These are phyloP conservation scores for Drosophila subquinaria DNA, from an alignment of 2,888 invertebrate species.

Conservation along the genomic window DNA sequence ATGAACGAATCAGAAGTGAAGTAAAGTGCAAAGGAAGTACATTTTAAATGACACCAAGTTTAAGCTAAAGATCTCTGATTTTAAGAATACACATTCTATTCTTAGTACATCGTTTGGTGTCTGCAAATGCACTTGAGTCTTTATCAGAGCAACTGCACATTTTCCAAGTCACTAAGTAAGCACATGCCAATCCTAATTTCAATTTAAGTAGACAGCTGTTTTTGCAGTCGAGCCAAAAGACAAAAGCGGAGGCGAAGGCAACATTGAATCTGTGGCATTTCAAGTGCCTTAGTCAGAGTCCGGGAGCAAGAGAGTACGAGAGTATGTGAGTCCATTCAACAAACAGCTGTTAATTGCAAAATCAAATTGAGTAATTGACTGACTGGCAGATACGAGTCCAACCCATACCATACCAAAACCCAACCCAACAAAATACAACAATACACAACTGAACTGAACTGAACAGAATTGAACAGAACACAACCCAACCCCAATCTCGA, in stretches of 20 bases:
- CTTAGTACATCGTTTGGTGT: not conserved
- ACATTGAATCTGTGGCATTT: slow-evolving; percentile 38
- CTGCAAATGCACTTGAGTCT: slow-evolving; percentile 37
- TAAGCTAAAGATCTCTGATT: not conserved
- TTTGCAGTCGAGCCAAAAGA: slow-evolving; percentile 22
- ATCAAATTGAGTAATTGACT: slow-evolving; percentile 72
- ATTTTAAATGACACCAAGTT: not conserved
- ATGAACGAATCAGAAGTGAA: slow-evolving; percentile 7
- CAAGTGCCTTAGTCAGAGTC: slow-evolving; percentile 48
- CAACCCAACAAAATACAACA: slow-evolving; percentile 5
- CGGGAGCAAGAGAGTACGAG: not conserved
- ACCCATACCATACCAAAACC: slow-evolving; percentile 14
- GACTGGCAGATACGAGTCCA: slow-evolving; percentile 49
- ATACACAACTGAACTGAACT: not conserved
- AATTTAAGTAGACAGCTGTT: slow-evolving; percentile 57
- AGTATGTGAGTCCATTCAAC: slow-evolving; percentile 34
- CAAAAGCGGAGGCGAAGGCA: slow-evolving; percentile 2
- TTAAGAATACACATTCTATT: not conserved
- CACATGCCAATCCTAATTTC: slow-evolving; percentile 55
- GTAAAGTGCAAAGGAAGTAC: not conserved
- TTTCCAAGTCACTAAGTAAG: slow-evolving; percentile 54
- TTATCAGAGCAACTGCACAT: slow-evolving; percentile 37
- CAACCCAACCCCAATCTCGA: slow-evolving; percentile 13
- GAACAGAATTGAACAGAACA: not conserved
- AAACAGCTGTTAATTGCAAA: slow-evolving; percentile 77